Conservation (phyloP, 2,113 vertebrate genomes). For the Ranitomeya variabilis region DNA sequence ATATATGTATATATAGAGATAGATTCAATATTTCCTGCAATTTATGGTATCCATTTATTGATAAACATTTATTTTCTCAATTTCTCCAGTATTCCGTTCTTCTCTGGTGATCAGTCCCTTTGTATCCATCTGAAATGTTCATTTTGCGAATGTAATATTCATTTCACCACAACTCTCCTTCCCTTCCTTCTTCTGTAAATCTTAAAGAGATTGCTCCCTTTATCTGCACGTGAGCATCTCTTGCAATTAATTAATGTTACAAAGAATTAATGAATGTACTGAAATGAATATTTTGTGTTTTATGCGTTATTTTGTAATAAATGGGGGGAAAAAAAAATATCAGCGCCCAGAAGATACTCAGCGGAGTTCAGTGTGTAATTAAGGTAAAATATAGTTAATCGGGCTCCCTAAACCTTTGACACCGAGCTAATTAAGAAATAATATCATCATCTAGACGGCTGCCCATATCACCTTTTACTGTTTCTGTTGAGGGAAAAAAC, state of each 20-base stretch:
- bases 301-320: neutral
- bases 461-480: constrained; percentile 23
- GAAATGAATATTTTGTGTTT: neutral
- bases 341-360: neutral
- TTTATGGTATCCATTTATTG: no score
- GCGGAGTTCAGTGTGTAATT: neutral
- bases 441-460: constrained; percentile 49
- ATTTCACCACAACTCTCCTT: neutral
- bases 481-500: constrained; percentile 46
- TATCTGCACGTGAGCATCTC: constrained; percentile 15
- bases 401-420: constrained; percentile 21
- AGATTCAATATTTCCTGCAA: no score
- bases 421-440: constrained; percentile 60
- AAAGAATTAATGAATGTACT: neutral
- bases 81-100: no score
- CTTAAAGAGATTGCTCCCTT: neutral
- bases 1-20: no score
- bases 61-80: no score
- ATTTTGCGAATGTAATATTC: neutral
- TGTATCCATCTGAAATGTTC: neutral
- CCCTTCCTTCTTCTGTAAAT: neutral
- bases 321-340: no score
- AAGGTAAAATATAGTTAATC: constrained; percentile 15
- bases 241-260: neutral
- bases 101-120: neutral